Percentiles rank a stretch among this genome's conserved stretches.
Evolutionary conservation across 1,140 invertebrate genomes (phyloP).

Genomic region (Diachasmimorpha longicaudata): DNA sequence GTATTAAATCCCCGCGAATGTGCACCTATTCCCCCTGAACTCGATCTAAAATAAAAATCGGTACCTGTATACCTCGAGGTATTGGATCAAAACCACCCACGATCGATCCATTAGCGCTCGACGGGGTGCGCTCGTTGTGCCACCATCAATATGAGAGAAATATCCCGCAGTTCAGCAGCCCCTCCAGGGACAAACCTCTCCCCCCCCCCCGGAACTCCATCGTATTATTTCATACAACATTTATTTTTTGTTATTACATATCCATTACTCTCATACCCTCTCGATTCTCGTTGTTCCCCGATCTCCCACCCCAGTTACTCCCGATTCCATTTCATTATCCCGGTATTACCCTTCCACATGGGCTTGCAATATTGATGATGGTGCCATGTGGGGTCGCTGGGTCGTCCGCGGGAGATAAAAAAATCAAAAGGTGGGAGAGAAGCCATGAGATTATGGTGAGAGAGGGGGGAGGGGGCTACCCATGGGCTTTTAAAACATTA

Average conservation of each 20-base stretch:
- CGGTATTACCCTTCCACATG: background rate
- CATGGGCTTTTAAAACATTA: constrained; percentile 8
- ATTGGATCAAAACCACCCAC: constrained; percentile 43
- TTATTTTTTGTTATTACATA: constrained; percentile 2
- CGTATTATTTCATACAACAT: background rate
- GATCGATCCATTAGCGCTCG: constrained; percentile 53
- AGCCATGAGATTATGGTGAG: background rate
- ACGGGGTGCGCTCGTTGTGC: constrained; percentile 44
- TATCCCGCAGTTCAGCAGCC: constrained; percentile 29
- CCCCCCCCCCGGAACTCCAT: constrained; percentile 12
- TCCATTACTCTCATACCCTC: constrained; percentile 4
- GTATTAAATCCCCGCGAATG: no score
- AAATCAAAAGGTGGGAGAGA: background rate
- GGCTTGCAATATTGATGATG: constrained; percentile 1
- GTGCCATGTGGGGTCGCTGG: constrained; percentile 7
- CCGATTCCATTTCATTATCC: background rate
- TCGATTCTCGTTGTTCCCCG: background rate
- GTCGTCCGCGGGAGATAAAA: background rate
- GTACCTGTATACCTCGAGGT: background rate
- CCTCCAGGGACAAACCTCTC: background rate
- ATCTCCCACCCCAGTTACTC: no score
- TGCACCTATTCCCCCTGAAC: no score
- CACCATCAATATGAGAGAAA: constrained; percentile 47
- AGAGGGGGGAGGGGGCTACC: background rate
- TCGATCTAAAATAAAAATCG: background rate